phyloP scores from a whole-genome alignment of 2,797 vertebrate genomes.

The Clamator glandarius region DNA sequence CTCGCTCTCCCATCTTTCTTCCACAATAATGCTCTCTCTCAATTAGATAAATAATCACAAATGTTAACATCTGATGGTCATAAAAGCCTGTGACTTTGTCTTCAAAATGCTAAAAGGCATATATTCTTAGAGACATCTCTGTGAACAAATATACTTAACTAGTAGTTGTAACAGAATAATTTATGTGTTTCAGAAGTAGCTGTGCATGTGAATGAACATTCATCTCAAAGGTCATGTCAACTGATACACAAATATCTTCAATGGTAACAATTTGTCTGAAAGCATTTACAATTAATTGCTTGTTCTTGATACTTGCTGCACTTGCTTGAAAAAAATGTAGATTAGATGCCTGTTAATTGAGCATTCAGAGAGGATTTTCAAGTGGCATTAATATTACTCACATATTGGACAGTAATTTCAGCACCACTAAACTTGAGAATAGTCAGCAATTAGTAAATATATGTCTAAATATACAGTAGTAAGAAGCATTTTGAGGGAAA shows the following conservation, averaged over 20 bases:
- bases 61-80: background rate
- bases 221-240: background rate
- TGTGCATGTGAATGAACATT: background rate
- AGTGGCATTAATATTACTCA: background rate
- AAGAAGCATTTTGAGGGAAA: background rate
- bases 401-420: background rate
- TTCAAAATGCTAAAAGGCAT: constrained; percentile 24
- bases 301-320: background rate
- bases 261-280: background rate
- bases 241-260: constrained; percentile 22
- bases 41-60: background rate
- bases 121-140: background rate
- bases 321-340: constrained; percentile 12
- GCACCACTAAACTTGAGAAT: background rate
- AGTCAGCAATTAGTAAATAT: background rate
- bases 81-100: background rate
- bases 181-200: background rate
- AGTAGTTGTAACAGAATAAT: constrained; percentile 5
- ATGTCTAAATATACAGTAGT: background rate
- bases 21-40: background rate
- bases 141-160: background rate
- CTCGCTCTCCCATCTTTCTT: background rate
- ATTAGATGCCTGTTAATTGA: constrained; percentile 1
- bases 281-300: constrained; percentile 19
- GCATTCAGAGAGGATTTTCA: background rate